Evolutionary conservation across 2,888 invertebrate species (phyloP).

Genomic region (Rhagophthalmus giganteus): DNA sequence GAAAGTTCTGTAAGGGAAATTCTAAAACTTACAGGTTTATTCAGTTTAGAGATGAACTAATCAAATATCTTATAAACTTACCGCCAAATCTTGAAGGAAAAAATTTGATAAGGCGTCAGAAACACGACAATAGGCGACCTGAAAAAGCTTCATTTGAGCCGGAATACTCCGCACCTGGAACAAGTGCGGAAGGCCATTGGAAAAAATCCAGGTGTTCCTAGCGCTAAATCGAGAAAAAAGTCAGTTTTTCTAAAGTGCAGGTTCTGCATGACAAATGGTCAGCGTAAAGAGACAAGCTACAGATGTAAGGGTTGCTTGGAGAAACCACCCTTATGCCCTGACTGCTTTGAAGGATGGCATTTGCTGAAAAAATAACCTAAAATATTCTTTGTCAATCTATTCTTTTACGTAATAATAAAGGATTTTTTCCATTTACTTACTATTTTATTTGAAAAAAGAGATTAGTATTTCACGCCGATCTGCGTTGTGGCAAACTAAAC

Average conservation of each 20-base stretch:
- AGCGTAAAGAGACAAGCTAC: too few relatives aligned
- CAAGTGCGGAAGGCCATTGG: constrained; percentile 5
- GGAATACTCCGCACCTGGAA: too few relatives aligned
- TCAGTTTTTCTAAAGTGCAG: constrained; percentile 5
- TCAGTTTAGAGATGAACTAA: too few relatives aligned
- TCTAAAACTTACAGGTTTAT: too few relatives aligned
- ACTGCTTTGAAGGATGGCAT: constrained; percentile 7
- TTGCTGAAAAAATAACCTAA: not conserved
- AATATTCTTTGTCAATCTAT: not conserved
- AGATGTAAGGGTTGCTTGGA: constrained; percentile 11
- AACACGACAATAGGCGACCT: not conserved
- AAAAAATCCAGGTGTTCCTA: not conserved
- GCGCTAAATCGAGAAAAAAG: constrained; percentile 3
- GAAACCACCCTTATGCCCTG: constrained; percentile 16
- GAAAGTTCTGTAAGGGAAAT: not conserved
- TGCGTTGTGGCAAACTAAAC: not conserved
- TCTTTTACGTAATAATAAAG: not conserved
- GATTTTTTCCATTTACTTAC: not conserved
- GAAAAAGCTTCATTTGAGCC: not conserved
- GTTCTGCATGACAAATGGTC: constrained; percentile 4
- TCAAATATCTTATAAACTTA: not conserved
- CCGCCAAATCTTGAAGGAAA: not conserved
- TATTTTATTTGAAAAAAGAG: not conserved
- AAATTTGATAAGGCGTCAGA: constrained; percentile 2
- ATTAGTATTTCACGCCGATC: not conserved